These are phyloP conservation scores for Oxytorus armatus DNA, from an alignment of 2,888 invertebrate species.

Conservation along the genomic window DNA sequence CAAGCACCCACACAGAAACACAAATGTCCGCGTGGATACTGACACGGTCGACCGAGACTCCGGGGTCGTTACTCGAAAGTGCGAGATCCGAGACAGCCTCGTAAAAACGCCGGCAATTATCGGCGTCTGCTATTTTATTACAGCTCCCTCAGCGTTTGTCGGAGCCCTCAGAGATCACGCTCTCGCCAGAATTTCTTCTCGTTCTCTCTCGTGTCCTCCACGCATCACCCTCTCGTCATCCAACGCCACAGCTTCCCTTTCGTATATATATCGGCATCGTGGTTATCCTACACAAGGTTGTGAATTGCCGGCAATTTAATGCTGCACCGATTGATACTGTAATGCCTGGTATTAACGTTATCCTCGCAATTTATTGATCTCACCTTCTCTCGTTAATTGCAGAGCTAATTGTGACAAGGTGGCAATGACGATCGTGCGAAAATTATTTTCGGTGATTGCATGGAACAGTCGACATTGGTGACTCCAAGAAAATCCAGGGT, in stretches of 20 bases:
- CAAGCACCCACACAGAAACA: constrained; percentile 10
- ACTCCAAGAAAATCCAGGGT: no score
- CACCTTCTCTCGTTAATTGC: neutral
- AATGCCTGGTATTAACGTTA: no score
- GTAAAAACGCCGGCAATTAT: constrained; percentile 81
- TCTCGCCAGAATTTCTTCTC: constrained; percentile 54
- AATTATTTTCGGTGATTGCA: constrained; percentile 17
- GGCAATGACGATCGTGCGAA: neutral
- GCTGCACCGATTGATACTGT: constrained; percentile 9
- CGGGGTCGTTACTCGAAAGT: constrained; percentile 77
- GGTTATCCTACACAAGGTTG: constrained; percentile 22
- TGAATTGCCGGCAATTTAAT: constrained; percentile 2
- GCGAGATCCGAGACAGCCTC: constrained; percentile 74
- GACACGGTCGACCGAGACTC: constrained; percentile 53
- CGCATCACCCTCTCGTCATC: constrained; percentile 9
- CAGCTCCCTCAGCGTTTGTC: constrained; percentile 75
- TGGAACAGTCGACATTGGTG: no score
- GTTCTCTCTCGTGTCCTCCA: neutral
- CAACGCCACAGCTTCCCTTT: neutral
- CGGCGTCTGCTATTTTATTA: constrained; percentile 80
- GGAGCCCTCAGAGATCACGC: constrained; percentile 52
- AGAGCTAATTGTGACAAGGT: constrained; percentile 1
- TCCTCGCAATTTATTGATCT: no score
- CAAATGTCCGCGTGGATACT: constrained; percentile 1
- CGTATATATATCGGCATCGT: constrained; percentile 37